A percentile compares a stretch with the other conserved stretches of the same genome.
Evolutionary conservation across 2,888 invertebrate species (phyloP).

Genomic region (Protodeltote pygarga): DNA sequence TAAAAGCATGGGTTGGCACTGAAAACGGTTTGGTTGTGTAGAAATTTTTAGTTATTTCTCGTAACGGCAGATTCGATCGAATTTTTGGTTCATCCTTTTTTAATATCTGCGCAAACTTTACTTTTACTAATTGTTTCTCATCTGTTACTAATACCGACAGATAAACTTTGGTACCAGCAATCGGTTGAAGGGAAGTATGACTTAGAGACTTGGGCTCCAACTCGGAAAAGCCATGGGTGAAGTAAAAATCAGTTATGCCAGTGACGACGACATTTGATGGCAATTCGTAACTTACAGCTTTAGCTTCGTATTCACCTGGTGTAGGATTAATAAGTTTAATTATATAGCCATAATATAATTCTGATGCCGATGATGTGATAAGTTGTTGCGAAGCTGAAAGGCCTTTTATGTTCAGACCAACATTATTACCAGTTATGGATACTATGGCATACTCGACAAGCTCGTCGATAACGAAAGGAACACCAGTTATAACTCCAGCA

Average conservation of each 20-base stretch:
- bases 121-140: constrained; percentile 25
- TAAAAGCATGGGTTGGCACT: constrained; percentile 40
- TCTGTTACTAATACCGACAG: constrained; percentile 40
- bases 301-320: constrained; percentile 34
- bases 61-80: constrained; percentile 7
- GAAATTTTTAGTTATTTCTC: constrained; percentile 21
- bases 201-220: constrained; percentile 22
- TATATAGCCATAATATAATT: constrained; percentile 20
- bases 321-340: constrained; percentile 21
- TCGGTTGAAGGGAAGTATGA: constrained; percentile 40
- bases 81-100: constrained; percentile 21
- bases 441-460: constrained; percentile 42
- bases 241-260: constrained; percentile 45
- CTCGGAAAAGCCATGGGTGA: constrained; percentile 43
- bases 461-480: constrained; percentile 35
- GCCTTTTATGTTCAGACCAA: constrained; percentile 14
- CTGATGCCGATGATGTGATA: too few relatives aligned
- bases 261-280: constrained; percentile 28
- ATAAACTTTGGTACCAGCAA: constrained; percentile 31
- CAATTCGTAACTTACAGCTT: constrained; percentile 19
- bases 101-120: constrained; percentile 28
- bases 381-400: not conserved
- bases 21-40: constrained; percentile 33
- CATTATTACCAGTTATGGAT: constrained; percentile 31
- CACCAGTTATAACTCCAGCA: constrained; percentile 1